Percentiles rank a stretch among this genome's conserved stretches.
These are phyloP conservation scores for Adineta ricciae DNA, from an alignment of 2,888 invertebrate species.

Conservation along the genomic window DNA sequence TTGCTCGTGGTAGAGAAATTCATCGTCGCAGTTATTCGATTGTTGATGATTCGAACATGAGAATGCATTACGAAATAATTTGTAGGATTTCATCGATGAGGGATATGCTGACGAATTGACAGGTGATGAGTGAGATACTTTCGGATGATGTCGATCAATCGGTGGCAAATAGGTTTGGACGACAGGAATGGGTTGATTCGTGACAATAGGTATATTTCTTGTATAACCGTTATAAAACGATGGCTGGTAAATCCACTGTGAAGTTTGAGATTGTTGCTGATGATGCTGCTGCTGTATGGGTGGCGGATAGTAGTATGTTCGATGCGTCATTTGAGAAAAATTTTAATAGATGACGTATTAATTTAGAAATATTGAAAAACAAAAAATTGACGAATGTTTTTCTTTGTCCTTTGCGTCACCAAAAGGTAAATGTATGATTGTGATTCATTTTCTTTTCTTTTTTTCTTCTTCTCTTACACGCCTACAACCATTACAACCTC, in stretches of 20 bases:
- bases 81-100: background rate
- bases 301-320: background rate
- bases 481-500: background rate
- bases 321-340: background rate
- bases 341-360: background rate
- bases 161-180: background rate
- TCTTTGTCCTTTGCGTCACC: background rate
- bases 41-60: background rate
- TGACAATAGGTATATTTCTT: background rate
- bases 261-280: background rate
- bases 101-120: background rate
- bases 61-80: background rate
- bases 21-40: background rate
- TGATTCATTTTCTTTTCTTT: background rate
- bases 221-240: background rate
- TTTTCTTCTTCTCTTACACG: background rate
- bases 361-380: background rate
- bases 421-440: background rate
- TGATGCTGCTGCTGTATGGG: background rate
- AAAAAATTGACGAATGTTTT: background rate
- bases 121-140: background rate
- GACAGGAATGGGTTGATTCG: background rate
- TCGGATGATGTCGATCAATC: background rate
- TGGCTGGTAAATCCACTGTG: background rate
- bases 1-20: background rate